Evolutionary conservation across 2,113 vertebrate genomes (phyloP).

Genomic region (Brienomyrus longianalis): DNA sequence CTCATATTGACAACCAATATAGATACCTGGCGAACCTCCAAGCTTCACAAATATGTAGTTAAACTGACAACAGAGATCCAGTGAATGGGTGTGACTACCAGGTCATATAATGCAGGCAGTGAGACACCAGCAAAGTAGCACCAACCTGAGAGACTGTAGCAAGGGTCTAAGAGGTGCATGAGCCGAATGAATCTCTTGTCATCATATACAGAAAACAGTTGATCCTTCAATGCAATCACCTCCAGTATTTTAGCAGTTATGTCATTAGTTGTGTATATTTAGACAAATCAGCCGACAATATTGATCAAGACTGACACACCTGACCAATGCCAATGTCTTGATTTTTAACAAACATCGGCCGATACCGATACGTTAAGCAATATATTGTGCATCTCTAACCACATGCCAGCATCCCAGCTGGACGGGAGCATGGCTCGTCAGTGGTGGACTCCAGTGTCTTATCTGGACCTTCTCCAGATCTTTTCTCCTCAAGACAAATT

Average conservation of each 20-base stretch:
- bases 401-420: background rate
- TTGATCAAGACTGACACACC: background rate
- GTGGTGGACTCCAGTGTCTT: background rate
- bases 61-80: background rate
- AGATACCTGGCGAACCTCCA: background rate
- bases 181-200: background rate
- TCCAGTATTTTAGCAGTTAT: background rate
- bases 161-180: background rate
- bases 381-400: background rate
- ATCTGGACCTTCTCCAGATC: background rate
- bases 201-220: background rate
- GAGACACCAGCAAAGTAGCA: background rate
- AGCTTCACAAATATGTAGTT: background rate
- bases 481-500: background rate
- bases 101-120: background rate
- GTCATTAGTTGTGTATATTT: background rate
- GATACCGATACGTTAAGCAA: background rate
- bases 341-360: background rate
- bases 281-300: background rate
- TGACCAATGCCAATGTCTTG: background rate
- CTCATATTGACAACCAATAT: background rate
- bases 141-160: background rate
- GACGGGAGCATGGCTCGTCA: constrained; percentile 16
- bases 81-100: background rate
- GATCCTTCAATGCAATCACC: background rate